Evolutionary conservation across 1,140 invertebrate species (phyloP), one percentile per base, ranked within the genome.

Genomic region (Drosophila lowei): DNA sequence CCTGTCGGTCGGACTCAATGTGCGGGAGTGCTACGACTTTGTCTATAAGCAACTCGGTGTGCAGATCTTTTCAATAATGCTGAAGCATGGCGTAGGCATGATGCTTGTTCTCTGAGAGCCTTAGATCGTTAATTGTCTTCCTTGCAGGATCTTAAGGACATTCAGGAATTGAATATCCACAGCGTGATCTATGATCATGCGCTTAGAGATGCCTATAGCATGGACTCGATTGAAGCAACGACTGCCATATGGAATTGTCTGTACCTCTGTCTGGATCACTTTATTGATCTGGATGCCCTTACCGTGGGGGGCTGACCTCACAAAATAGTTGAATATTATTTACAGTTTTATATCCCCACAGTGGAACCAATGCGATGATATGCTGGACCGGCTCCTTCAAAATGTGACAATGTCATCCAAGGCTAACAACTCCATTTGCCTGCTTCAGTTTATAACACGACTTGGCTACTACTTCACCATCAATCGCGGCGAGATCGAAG

Each of bases 331-430:
- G 2, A 13, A 30, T 38, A 5, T 38, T 38, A 2, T 30, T 6
- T 1, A 0, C 47, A 16, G 2, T 13, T 18, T n/a, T 18, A 30
- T 1, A n/a, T 8, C 23, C 4, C 16, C 7, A 8, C 28, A 88
- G 83, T 88, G 83, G 83, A 88, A 79, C 57, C 71, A 89, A 30
- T 84, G 84, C 9, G 83, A 88, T 18, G 83, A 88, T 42, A 79
- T 88, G 83, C 46, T 88, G 2, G 75, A 88, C 0, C 72, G 83
- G 0, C 79, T 88, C 13, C 59, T 84, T 6, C 61, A 67, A 9
- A 89, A 89, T 58, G 76, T 89, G 0, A 60, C 60, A 1, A 52
- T 88, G 43, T n/a, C 67, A 0, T 67, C 84, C 2, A 68, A 52
- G 1, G 61, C 58, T 0, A 25, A 70, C 44, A 55, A 72, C 28